phyloP scores from a whole-genome alignment of 92 coral and sea anemone species.

The Zoanthus gigantus region DNA sequence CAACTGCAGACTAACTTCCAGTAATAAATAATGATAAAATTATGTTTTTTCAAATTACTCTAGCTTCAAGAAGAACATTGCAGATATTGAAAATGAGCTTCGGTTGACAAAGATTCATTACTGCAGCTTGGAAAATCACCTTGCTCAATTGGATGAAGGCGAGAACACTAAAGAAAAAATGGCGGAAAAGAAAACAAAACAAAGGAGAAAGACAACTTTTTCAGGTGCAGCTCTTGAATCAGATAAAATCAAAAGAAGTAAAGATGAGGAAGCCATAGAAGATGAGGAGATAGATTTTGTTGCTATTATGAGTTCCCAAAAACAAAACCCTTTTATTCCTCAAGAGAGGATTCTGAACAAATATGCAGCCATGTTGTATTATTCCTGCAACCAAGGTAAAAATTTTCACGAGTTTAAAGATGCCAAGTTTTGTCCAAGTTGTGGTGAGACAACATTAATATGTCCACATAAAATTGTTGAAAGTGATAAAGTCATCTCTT shows the following conservation, averaged over 20 bases:
- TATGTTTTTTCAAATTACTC: background rate
- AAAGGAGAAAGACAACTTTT: slow-evolving; percentile 46
- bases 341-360: slow-evolving; percentile 94
- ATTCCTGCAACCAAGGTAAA: slow-evolving; percentile 98
- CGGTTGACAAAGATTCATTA: slow-evolving; percentile 84
- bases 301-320: slow-evolving; percentile 87
- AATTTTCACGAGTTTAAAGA: slow-evolving; percentile 94
- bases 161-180: slow-evolving; percentile 59
- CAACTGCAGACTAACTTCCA: too few relatives aligned
- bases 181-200: slow-evolving; percentile 51
- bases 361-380: slow-evolving; percentile 91
- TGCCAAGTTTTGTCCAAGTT: slow-evolving; percentile 92
- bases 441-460: slow-evolving; percentile 91
- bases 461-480: slow-evolving; percentile 94
- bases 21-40: too few relatives aligned
- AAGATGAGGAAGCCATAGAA: slow-evolving; percentile 43
- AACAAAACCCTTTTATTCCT: slow-evolving; percentile 88
- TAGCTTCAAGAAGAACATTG: slow-evolving; percentile 77
- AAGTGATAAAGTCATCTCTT: slow-evolving; percentile 73
- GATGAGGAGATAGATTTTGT: slow-evolving; percentile 93
- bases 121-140: slow-evolving; percentile 81
- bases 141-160: slow-evolving; percentile 64
- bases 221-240: slow-evolving; percentile 35
- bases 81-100: slow-evolving; percentile 88
- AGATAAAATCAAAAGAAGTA: slow-evolving; percentile 30